These are phyloP conservation scores for Pseudomyrmex gracilis DNA, from an alignment of 1,140 invertebrate species.

Conservation along the genomic window DNA sequence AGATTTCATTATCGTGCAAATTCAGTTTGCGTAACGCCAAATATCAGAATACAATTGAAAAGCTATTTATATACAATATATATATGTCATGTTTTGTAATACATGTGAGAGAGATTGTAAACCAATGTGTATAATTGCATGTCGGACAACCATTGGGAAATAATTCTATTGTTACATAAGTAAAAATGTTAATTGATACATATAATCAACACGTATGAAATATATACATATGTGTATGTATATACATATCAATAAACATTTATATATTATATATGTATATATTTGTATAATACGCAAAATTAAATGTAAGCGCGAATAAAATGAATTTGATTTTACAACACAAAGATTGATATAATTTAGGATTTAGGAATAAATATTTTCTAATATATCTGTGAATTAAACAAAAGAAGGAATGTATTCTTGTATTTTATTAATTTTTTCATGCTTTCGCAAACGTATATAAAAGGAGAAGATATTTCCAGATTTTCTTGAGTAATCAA, in stretches of 20 bases:
- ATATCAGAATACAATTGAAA: not conserved
- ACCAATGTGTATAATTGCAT: not conserved
- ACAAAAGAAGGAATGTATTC: not conserved
- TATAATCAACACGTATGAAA: no score
- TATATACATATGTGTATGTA: no score
- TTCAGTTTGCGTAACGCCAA: slow-evolving; percentile 17
- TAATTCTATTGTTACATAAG: not conserved
- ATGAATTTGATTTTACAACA: no score
- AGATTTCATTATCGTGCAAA: not conserved
- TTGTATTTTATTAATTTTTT: not conserved
- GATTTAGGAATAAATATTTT: no score
- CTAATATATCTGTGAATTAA: not conserved
- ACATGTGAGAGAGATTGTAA: not conserved
- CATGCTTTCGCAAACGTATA: not conserved
- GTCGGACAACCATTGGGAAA: not conserved
- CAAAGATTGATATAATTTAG: no score
- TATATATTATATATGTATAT: no score
- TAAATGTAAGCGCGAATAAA: no score
- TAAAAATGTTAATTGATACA: not conserved
- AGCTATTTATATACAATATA: slow-evolving; percentile 7
- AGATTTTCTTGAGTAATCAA: slow-evolving; percentile 30
- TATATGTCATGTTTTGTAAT: no score
- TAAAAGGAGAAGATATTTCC: not conserved
- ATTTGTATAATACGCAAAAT: no score
- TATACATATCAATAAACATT: no score